Evolutionary conservation across 2,113 vertebrate species (phyloP).

Genomic region (Kryptolebias marmoratus): DNA sequence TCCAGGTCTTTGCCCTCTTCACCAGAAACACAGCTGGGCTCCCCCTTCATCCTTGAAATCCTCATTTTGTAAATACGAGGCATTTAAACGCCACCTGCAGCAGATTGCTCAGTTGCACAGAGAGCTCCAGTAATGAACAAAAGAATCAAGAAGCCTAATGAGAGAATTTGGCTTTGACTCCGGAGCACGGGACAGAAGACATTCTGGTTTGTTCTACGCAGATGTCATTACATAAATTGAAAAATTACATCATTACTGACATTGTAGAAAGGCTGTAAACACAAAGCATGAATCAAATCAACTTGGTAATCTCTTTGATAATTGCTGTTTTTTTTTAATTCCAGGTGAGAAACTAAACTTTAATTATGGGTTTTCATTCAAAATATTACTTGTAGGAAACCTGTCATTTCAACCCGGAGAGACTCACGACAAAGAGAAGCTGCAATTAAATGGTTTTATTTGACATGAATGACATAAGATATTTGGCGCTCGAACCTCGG

Average conservation of each 20-base stretch:
- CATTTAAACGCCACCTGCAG: slow-evolving; percentile 42
- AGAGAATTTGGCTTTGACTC: background rate
- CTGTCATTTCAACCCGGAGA: too few species aligned
- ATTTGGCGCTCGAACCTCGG: too few species aligned
- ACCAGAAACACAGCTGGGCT: slow-evolving; percentile 13
- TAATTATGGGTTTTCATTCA: background rate
- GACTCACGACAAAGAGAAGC: too few species aligned
- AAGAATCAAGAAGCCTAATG: background rate
- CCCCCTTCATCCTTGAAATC: slow-evolving; percentile 19
- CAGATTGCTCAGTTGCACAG: background rate
- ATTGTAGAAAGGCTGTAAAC: background rate
- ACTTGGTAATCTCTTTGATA: background rate
- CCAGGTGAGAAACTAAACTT: background rate
- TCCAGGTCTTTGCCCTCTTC: slow-evolving; percentile 1
- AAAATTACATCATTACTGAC: background rate
- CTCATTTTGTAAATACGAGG: slow-evolving; percentile 37
- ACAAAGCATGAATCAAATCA: background rate
- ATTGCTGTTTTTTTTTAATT: background rate
- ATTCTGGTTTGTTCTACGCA: background rate
- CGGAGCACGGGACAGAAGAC: background rate
- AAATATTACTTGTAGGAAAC: background rate
- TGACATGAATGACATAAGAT: too few species aligned
- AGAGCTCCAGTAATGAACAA: background rate
- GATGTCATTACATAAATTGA: background rate
- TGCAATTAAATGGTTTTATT: too few species aligned